These are phyloP conservation scores for Parascotia fuliginaria DNA, from an alignment of 2,888 invertebrate species.

Conservation along the genomic window DNA sequence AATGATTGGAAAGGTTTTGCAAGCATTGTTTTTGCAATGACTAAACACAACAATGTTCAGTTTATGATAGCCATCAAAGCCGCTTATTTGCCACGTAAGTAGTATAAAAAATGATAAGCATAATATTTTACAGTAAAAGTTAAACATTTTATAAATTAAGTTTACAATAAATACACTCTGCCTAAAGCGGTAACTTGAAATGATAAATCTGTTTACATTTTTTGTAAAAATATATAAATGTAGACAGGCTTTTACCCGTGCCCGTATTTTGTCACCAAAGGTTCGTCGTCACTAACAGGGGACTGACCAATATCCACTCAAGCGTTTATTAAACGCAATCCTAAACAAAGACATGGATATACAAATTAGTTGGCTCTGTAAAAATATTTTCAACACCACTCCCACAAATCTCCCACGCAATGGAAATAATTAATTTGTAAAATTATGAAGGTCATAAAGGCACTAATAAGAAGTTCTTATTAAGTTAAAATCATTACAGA, in stretches of 20 bases:
- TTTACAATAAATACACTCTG: too few species aligned
- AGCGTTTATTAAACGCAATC: constrained; percentile 39
- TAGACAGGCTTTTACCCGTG: constrained; percentile 14
- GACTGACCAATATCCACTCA: constrained; percentile 21
- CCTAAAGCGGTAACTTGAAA: too few species aligned
- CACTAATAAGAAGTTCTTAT: constrained; percentile 13
- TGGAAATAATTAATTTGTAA: constrained; percentile 7
- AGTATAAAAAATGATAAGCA: too few species aligned
- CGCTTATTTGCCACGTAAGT: too few species aligned
- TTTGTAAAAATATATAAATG: constrained; percentile 16
- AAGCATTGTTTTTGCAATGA: too few species aligned
- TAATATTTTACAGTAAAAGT: too few species aligned
- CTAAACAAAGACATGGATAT: constrained; percentile 41
- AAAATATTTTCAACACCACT: constrained; percentile 11
- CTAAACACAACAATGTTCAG: too few species aligned
- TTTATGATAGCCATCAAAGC: too few species aligned
- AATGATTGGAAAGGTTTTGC: too few species aligned
- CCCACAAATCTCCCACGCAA: background rate
- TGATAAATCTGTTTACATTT: constrained; percentile 20
- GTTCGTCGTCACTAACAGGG: constrained; percentile 13
- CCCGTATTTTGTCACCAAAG: constrained; percentile 24
- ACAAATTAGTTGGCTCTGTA: constrained; percentile 22
- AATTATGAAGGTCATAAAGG: constrained; percentile 6
- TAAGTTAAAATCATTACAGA: constrained; percentile 7
- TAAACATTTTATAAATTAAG: too few species aligned